These are phyloP conservation scores for Apeira syringaria DNA, from an alignment of 2,888 invertebrate species.

Conservation along the genomic window DNA sequence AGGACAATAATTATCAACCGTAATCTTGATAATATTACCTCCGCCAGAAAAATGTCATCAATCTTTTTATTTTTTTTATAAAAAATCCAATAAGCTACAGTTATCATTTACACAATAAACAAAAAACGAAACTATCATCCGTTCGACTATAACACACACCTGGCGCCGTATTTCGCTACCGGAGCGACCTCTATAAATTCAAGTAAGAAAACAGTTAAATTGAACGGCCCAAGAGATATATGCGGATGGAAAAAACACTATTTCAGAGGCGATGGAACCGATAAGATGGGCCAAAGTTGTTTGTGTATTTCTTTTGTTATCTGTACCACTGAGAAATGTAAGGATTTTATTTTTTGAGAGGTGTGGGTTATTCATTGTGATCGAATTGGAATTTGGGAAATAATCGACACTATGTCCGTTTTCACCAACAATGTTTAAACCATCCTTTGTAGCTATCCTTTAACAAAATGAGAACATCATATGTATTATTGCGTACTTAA, in stretches of 20 bases:
- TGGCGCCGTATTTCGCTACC: constrained; percentile 46
- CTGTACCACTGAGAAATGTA: constrained; percentile 19
- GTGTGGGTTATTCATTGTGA: background rate
- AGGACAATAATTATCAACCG: no score
- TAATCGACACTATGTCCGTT: no score
- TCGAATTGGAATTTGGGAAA: no score
- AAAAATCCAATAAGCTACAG: constrained; percentile 23
- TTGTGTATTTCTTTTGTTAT: constrained; percentile 38
- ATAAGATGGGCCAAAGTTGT: constrained; percentile 35
- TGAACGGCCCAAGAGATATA: constrained; percentile 69
- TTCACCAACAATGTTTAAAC: no score
- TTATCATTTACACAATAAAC: constrained; percentile 30
- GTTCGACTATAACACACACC: constrained; percentile 40
- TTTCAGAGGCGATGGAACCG: constrained; percentile 39
- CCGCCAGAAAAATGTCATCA: no score
- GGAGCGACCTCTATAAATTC: constrained; percentile 61
- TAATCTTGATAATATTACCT: no score
- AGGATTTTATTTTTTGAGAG: constrained; percentile 11
- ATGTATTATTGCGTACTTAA: no score
- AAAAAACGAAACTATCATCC: constrained; percentile 35
- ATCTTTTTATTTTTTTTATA: background rate
- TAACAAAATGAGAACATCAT: no score
- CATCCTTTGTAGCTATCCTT: no score
- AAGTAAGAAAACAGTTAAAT: constrained; percentile 77
- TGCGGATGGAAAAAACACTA: constrained; percentile 64